phyloP scores from a whole-genome alignment of 2,797 vertebrate genomes.

The Enteromius viviparus region DNA sequence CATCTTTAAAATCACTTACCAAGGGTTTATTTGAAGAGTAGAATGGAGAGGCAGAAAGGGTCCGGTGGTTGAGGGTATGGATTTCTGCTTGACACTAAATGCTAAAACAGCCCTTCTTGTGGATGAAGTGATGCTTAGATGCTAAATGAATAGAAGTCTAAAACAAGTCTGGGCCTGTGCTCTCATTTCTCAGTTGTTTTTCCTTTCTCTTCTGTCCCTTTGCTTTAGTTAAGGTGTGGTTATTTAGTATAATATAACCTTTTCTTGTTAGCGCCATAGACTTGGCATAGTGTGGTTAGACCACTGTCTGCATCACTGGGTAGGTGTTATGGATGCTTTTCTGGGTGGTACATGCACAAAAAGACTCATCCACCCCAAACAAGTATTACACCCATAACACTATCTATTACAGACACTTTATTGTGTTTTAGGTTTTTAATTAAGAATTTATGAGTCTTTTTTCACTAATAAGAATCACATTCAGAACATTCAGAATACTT shows the following conservation, averaged over 20 bases:
- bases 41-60: slow-evolving; percentile 35
- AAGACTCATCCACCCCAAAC: neutral
- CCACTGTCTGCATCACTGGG: slow-evolving; percentile 3
- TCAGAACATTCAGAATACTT: neutral
- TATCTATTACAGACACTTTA: neutral
- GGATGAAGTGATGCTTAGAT: slow-evolving; percentile 27
- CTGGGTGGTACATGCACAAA: slow-evolving; percentile 7
- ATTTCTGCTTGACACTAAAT: slow-evolving; percentile 43
- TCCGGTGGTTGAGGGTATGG: slow-evolving; percentile 36
- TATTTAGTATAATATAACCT: neutral
- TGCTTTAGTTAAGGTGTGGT: neutral
- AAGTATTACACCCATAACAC: neutral
- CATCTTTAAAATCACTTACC: slow-evolving; percentile 56
- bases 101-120: slow-evolving; percentile 38
- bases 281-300: neutral
- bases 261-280: slow-evolving; percentile 3
- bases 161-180: neutral
- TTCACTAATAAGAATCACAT: neutral
- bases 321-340: slow-evolving; percentile 9
- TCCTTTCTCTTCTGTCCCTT: neutral
- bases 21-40: slow-evolving; percentile 39
- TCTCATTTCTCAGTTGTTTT: neutral
- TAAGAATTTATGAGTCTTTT: neutral
- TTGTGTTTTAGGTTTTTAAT: neutral
- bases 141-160: slow-evolving; percentile 27